These are phyloP conservation scores for Turritopsis rubra DNA, from an alignment of 30 jellyfish, hydroid and myxozoan species.

Conservation along the genomic window DNA sequence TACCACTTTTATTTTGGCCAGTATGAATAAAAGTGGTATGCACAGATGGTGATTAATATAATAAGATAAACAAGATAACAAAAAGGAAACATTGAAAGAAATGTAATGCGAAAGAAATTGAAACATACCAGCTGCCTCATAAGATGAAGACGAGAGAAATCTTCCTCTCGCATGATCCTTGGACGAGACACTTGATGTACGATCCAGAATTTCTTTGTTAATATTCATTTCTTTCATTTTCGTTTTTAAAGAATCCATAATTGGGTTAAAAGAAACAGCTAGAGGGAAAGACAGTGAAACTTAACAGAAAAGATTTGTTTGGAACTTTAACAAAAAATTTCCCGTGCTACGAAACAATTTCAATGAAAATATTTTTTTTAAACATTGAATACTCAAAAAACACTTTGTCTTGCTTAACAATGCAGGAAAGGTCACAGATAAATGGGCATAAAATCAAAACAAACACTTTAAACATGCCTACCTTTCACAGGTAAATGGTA, in stretches of 20 bases:
- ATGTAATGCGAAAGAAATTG: neutral
- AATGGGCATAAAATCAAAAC: neutral
- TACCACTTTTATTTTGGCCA: too few relatives aligned
- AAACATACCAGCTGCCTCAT: constrained; percentile 24
- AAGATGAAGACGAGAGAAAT: constrained; percentile 5
- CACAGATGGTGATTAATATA: too few relatives aligned
- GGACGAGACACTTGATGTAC: constrained; percentile 28
- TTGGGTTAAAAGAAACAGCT: constrained; percentile 1
- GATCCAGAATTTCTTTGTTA: constrained; percentile 26
- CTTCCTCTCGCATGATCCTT: constrained; percentile 15
- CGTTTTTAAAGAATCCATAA: constrained; percentile 3
- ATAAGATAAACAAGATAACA: neutral
- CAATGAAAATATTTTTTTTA: too few relatives aligned
- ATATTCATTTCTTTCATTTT: constrained; percentile 32
- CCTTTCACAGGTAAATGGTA: neutral
- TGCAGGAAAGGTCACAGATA: too few relatives aligned
- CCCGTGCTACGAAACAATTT: too few relatives aligned
- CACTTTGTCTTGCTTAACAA: too few relatives aligned
- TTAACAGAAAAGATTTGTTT: too few relatives aligned
- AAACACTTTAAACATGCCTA: neutral
- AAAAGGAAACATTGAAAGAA: neutral
- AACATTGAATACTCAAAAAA: too few relatives aligned
- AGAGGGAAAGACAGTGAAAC: neutral
- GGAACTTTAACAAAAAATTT: too few relatives aligned
- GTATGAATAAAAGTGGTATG: too few relatives aligned